Evolutionary conservation across 2,113 vertebrate species (phyloP), one percentile per base, ranked within the genome.

Genomic region (Odocoileus virginianus): DNA sequence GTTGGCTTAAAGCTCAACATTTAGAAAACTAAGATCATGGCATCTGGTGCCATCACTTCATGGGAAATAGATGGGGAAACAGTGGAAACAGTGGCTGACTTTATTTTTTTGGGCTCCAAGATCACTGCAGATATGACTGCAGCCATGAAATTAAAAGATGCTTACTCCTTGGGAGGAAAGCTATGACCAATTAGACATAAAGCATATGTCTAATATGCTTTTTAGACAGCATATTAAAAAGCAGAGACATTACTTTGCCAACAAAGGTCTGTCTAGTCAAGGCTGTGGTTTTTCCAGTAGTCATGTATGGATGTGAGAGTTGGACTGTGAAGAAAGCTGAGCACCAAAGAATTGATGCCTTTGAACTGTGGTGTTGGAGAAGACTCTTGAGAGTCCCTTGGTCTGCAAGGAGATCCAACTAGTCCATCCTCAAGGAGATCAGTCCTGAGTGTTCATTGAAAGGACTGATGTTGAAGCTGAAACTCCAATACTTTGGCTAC

Each of bases 41-140:
- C 64, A 67, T 67, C 33, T 9, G 33, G 33, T 67, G 33, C 64
- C 64, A 67, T 67, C 33, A n/a, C 33, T n/a, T 67, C 61, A 67
- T 67, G 61, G 33, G 0, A 64, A 64, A n/a, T 64, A 64, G 33
- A 64, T 64, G 61, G 7, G 23, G 57, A 58, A 40, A 40, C 8
- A 25, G 55, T 23, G 30, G 61, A 64, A 64, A 64, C 30, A 64
- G 16, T n/a, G 61, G 33, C 30, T n/a, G 61, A 64, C 61, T 64
- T 64, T 64, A 64, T 64, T 64, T 64, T 64, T 0, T 0, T 0
- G 61, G 61, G 61, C 33, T 64, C 4, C 61, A n/a, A 64, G 33
- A 64, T 64, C 61, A 64, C 15, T 64, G 61, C 3, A 64, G 61
- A 64, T 64, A 16, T 64, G 16, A 64, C 7, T 64, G 30, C 16